Percentiles rank a stretch among this genome's conserved stretches.
Evolutionary conservation across 2,113 vertebrate genomes (phyloP).

Genomic region (human): DNA sequence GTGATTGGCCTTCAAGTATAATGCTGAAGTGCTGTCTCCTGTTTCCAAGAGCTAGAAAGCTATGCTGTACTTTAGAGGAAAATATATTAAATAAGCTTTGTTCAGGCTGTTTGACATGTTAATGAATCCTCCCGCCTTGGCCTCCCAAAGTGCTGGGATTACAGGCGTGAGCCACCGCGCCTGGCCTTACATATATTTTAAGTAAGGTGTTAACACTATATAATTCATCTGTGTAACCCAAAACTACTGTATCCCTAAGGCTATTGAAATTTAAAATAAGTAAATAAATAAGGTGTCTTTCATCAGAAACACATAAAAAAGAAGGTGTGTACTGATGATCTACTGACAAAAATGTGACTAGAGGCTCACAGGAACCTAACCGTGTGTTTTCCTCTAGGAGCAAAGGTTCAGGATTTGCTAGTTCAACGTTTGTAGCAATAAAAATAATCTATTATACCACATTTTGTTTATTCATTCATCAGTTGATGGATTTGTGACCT

Average conservation of each 20-base stretch:
- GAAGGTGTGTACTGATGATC: neutral
- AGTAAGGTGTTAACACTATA: no score
- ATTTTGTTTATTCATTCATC: neutral
- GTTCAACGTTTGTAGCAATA: neutral
- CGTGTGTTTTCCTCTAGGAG: neutral
- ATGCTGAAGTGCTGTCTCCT: neutral
- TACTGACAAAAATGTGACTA: neutral
- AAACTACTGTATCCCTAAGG: no score
- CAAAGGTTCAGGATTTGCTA: neutral
- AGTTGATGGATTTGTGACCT: neutral
- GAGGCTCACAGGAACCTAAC: neutral
- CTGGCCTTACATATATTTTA: no score
- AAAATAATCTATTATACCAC: neutral
- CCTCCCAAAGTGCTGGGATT: no score
- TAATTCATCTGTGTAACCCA: no score
- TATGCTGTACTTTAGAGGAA: neutral
- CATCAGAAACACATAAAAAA: neutral
- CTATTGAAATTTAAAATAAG: no score
- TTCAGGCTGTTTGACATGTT: neutral
- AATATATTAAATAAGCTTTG: neutral
- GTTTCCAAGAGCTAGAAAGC: neutral
- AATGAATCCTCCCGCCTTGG: neutral
- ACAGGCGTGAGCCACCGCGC: no score
- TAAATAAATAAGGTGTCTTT: no score
- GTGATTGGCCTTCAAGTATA: neutral